Base-by-base conservation (phyloP, 2,113 vertebrate species). In the Grantiella picta region DNA sequence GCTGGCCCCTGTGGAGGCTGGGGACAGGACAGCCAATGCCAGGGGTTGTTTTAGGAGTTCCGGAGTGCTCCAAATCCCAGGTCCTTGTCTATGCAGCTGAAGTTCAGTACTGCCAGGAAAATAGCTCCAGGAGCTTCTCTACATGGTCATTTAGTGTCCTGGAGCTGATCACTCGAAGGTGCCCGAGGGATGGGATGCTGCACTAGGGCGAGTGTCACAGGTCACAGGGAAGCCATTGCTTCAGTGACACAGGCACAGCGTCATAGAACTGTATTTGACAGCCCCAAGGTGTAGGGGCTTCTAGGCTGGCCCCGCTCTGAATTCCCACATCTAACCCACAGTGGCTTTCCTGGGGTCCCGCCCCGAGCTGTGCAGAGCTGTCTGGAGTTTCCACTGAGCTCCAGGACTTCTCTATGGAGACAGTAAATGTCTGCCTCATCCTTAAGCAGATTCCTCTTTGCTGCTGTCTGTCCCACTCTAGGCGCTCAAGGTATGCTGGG, bases 181-280 rank as follows among this genome's bases (percentile, higher is more conserved):
- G 81, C 33, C 0, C 0, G 0, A 29, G 77, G 22, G 56, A 15
- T 15, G 2, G 17, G 65, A 4, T 4, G 1, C 19, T 64, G 52
- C 33, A 12, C 23, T 12, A 2, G 33, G 29, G 21, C 25, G 21
- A 35, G 42, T 52, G 22, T 25, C n/a, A 6, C 0, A 3, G 56
- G 25, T 17, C 33, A 28, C 59, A 24, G 49, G 36, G 54, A 50
- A 44, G 54, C 0, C 20, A 33, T 3, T 0, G 15, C 40, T 61
- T 35, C 11, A 35, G 77, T 38, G 44, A 27, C 33, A 23, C 24
- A 15, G 44, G 17, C 53, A 24, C 5, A 5, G 42, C 3, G 1
- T 31, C 10, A 22, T 13, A 36, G 4, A 38, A 12, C 38, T 4
- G 0, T 3, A 18, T 21, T 28, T 75, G 42, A 10, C 40, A 7